A percentile compares a stretch with the other conserved stretches of the same genome.
Evolutionary conservation across 1,140 invertebrate species (phyloP).

Genomic region (Aphelinus atriplicis): DNA sequence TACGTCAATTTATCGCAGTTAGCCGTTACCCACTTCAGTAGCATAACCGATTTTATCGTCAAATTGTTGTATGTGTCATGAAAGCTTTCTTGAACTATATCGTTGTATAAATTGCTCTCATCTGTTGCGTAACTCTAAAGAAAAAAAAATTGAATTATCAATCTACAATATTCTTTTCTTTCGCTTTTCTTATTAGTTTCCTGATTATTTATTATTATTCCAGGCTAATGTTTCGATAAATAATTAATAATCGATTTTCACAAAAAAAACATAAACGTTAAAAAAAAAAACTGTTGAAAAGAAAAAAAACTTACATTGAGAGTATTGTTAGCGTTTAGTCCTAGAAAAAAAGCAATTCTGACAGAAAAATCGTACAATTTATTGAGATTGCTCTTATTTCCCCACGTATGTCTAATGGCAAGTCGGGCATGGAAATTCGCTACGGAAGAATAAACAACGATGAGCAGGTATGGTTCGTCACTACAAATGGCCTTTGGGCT

Average conservation of each 20-base stretch:
- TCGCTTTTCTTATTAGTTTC: too few relatives aligned
- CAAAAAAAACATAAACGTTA: background rate
- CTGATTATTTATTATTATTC: too few relatives aligned
- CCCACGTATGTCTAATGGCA: slow-evolving; percentile 87
- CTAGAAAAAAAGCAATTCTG: slow-evolving; percentile 69
- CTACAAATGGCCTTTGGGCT: slow-evolving; percentile 71
- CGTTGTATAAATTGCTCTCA: slow-evolving; percentile 74
- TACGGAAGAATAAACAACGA: slow-evolving; percentile 79
- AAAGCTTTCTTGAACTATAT: slow-evolving; percentile 92
- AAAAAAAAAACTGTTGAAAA: background rate
- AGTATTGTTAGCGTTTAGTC: slow-evolving; percentile 67
- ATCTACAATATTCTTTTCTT: slow-evolving; percentile 11
- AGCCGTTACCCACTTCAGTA: slow-evolving; percentile 81
- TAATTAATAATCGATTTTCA: too few relatives aligned
- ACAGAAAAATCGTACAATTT: slow-evolving; percentile 58
- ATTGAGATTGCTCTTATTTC: slow-evolving; percentile 70
- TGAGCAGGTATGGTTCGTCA: slow-evolving; percentile 70
- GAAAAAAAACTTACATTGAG: slow-evolving; percentile 62
- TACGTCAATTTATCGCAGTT: slow-evolving; percentile 74
- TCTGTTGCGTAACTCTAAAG: slow-evolving; percentile 69
- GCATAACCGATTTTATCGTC: slow-evolving; percentile 87
- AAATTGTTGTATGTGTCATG: slow-evolving; percentile 92
- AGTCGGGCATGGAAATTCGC: slow-evolving; percentile 72
- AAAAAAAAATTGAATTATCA: slow-evolving; percentile 42
- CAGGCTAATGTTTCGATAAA: too few relatives aligned